A percentile compares a stretch with the other conserved stretches of the same genome.
Conservation (phyloP, 2,797 vertebrate genomes). For the Crax fasciolata region DNA sequence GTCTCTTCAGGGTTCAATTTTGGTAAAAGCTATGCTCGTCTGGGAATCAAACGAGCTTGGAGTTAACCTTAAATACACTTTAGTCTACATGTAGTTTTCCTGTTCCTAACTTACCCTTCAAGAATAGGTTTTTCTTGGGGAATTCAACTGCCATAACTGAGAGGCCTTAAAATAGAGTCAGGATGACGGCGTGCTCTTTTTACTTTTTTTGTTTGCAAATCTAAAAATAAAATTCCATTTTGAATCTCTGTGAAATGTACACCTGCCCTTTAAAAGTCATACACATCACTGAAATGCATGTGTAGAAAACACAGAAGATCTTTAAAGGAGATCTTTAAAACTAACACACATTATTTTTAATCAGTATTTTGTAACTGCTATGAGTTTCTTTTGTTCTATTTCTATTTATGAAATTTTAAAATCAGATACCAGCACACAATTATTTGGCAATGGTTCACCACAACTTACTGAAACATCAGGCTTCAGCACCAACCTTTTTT, state of each 20-base stretch:
- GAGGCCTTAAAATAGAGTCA: slow-evolving; percentile 10
- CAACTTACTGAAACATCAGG: background rate
- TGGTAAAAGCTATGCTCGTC: background rate
- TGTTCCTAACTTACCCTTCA: background rate
- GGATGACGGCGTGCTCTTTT: background rate
- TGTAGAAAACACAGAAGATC: background rate
- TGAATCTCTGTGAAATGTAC: background rate
- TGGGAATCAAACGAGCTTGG: background rate
- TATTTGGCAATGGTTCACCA: background rate
- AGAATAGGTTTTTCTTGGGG: background rate
- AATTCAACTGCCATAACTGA: background rate
- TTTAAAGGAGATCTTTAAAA: background rate
- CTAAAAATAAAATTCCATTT: background rate
- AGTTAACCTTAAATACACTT: background rate
- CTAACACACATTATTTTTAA: fast-evolving
- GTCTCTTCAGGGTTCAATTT: background rate
- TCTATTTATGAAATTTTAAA: background rate
- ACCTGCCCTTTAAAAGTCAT: background rate
- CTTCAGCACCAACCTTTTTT: background rate
- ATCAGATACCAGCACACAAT: background rate
- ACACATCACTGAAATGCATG: background rate
- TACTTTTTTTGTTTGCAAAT: background rate
- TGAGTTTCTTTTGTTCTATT: background rate
- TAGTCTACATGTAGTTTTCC: background rate
- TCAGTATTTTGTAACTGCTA: background rate